Conservation (phyloP, 92 coral and sea anemone species). For the Siderastrea siderea region DNA sequence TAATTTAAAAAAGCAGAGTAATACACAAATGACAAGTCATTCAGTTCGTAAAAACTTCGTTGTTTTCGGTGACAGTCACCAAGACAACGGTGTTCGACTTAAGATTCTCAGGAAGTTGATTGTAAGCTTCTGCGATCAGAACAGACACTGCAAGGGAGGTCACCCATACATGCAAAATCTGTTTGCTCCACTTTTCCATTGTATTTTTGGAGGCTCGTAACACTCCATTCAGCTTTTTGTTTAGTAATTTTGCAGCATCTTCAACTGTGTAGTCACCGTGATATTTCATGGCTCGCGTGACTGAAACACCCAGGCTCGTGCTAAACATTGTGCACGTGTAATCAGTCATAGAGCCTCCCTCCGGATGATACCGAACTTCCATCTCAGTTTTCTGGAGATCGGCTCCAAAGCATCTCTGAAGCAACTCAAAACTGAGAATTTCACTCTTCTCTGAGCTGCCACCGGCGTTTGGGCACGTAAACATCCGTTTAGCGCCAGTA, state of each 20-base stretch:
- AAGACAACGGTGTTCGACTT: conserved; percentile 85
- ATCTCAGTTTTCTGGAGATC: conserved; percentile 82
- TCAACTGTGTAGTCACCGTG: conserved; percentile 81
- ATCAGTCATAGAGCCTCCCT: conserved; percentile 87
- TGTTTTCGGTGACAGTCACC: conserved; percentile 74
- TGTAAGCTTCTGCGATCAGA: conserved; percentile 63
- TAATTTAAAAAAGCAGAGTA: too few species aligned
- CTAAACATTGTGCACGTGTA: conserved; percentile 85
- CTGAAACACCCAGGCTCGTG: conserved; percentile 79
- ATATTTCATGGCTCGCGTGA: conserved; percentile 89
- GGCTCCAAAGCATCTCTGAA: conserved; percentile 85
- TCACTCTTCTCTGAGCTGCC: conserved; percentile 90
- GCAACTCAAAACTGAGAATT: conserved; percentile 81
- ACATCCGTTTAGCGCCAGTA: conserved; percentile 76
- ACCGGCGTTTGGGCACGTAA: conserved; percentile 82
- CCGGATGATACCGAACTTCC: conserved; percentile 85
- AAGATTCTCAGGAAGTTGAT: conserved; percentile 49
- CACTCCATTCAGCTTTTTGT: conserved; percentile 81
- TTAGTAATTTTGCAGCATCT: conserved; percentile 71
- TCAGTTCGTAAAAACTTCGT: conserved; percentile 74
- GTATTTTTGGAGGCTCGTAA: conserved; percentile 75
- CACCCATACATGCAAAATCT: conserved; percentile 89
- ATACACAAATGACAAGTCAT: too few species aligned
- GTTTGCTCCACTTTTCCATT: conserved; percentile 86
- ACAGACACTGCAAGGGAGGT: conserved; percentile 60